Evolutionary conservation across 1,140 invertebrate species (phyloP), one percentile per base, ranked within the genome.

Genomic region (Cherax destructor): DNA sequence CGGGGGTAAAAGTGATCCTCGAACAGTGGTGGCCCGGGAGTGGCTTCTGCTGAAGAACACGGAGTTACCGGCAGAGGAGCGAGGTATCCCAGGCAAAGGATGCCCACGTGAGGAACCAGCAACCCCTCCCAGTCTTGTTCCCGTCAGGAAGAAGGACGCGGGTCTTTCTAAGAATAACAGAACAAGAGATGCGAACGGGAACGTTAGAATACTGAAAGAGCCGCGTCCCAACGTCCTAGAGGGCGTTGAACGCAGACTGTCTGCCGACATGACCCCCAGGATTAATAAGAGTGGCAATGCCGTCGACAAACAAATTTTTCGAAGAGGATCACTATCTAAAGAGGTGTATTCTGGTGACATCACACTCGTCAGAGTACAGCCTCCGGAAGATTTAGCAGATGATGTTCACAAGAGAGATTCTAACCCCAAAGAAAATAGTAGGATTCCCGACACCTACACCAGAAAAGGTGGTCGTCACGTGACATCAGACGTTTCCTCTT

Each of bases 21-120:
- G 86, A 4, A n/a, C 24, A 49, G 88, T 90, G 56, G 88, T 90
- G 56, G 88, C 88, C 5, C 80, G 88, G 18, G 88, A 90, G 50
- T 90, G 88, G 88, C 81, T 90, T 30, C 52, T 90, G 80, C 72
- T 90, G 72, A 83, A 78, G 72, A 90, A 90, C 81, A 90, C 88
- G 4, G 88, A 90, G 24, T 11, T 84, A n/a, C 80, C 52, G 56
- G 59, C 78, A 11, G 72, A 47, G 69, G 80, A 74, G 11, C 72
- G 65, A 76, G 9, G 80, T 69, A 76, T 13, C 61, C 24, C 87
- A 18, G 50, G 88, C 81, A 69, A 50, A n/a, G 30, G 80, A 30
- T 69, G 72, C 9, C 56, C 69, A 56, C 50, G 81, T 9, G 65
- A 77, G n/a, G 69, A 83, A 47, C 69, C 89, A 18, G 79, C 65